Conservation (phyloP, 1,140 invertebrate genomes). For the Pissodes strobi region DNA sequence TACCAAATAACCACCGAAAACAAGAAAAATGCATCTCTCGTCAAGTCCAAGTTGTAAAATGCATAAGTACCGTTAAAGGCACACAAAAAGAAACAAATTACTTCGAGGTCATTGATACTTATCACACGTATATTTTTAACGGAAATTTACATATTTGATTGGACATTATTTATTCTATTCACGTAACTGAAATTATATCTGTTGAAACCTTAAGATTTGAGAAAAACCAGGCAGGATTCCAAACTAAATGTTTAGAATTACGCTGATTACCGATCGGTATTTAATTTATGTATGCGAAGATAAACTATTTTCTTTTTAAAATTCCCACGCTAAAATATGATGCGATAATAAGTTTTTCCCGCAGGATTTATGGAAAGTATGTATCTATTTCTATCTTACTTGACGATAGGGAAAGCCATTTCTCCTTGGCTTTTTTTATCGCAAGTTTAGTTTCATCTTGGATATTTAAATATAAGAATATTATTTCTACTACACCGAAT, state of each 20-base stretch:
- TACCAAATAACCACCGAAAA: slow-evolving; percentile 1
- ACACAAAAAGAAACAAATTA: slow-evolving; percentile 6
- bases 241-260: background rate
- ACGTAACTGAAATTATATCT: background rate
- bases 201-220: background rate
- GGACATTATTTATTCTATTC: slow-evolving; percentile 1
- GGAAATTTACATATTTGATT: slow-evolving; percentile 1
- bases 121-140: slow-evolving; percentile 1
- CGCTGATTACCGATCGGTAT: background rate
- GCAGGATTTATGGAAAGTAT: too few relatives aligned
- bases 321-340: too few relatives aligned
- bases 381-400: too few relatives aligned
- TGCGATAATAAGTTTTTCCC: too few relatives aligned
- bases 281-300: too few relatives aligned
- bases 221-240: background rate
- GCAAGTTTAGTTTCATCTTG: too few relatives aligned
- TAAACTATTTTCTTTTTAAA: too few relatives aligned
- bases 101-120: background rate
- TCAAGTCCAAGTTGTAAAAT: slow-evolving; percentile 3
- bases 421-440: too few relatives aligned
- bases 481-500: too few relatives aligned
- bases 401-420: too few relatives aligned
- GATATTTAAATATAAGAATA: too few relatives aligned
- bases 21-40: slow-evolving; percentile 2
- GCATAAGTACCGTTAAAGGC: slow-evolving; percentile 7